Evolutionary conservation across 2,888 invertebrate genomes (phyloP), one percentile per base, ranked within the genome.

Genomic region (Agonopterix subpropinquella): DNA sequence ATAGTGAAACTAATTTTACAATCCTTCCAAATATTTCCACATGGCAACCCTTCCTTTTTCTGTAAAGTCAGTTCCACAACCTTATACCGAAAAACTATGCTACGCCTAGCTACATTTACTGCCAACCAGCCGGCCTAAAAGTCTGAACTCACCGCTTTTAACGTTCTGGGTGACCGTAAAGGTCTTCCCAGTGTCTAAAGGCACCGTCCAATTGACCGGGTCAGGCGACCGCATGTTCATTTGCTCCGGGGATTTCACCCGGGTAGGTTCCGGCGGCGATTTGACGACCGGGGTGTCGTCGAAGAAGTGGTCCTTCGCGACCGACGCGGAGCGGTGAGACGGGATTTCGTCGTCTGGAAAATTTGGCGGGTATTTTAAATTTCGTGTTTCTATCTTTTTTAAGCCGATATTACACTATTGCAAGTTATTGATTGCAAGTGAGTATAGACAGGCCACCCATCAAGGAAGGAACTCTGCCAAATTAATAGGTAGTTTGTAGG

Each of bases 151-250:
- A 88, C 88, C 88, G 77, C 80, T 86, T 77, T 94, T 93, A 66
- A 96, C 95, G 87, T 96, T 96, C 89, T 96, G 96, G 54, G 96
- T 96, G 65, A 96, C 96, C 42, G 96, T 96, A 84, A 96, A 96
- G 41, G 96, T 96, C 89, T 96, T 96, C 65, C 96, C 96, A 61
- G 96, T 97, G 83, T 97, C 97, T 70, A 97, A 90, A 48, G 97
- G 96, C 53, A 97, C 96, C 47, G 96, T 97, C 97, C 97, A 97
- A 85, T 96, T 96, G 67, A 97, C 97, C 47, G 97, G 97, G 85
- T 97, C 97, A 10, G 97, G 97, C 13, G 96, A 96, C 61, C 96
- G 91, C 93, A 96, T 95, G 76, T 96, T 92, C 84, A 96, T 95
- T 80, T 96, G 95, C 75, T 97, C 97, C 1, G 97, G 97, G 9